phyloP scores from a whole-genome alignment of 2,113 vertebrate species.

The Coturnix japonica region DNA sequence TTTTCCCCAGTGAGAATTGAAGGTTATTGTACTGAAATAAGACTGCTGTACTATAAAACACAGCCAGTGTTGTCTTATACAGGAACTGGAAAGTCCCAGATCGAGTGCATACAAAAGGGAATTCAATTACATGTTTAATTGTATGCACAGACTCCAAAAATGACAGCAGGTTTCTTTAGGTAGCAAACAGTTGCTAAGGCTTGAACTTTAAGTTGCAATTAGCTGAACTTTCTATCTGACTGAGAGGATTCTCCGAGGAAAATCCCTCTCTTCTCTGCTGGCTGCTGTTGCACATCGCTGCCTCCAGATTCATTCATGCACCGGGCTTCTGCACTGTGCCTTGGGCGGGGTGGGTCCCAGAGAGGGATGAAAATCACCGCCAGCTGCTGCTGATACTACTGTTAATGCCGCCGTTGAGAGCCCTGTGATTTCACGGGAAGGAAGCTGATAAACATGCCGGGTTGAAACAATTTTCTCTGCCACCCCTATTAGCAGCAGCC shows the following conservation, averaged over 20 bases:
- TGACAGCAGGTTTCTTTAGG: neutral
- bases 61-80: neutral
- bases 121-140: conserved; percentile 21
- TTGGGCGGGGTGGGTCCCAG: conserved; percentile 25
- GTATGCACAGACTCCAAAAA: conserved; percentile 28
- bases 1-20: neutral
- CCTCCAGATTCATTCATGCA: neutral
- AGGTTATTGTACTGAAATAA: neutral
- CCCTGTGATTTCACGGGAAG: neutral
- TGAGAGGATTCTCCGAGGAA: conserved; percentile 50
- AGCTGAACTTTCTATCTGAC: conserved; percentile 56
- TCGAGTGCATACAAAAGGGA: neutral
- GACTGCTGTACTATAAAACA: neutral
- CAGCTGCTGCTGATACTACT: neutral
- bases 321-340: neutral
- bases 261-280: neutral
- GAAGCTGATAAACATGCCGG: neutral
- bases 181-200: conserved; percentile 40
- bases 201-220: conserved; percentile 42
- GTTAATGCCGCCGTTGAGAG: neutral
- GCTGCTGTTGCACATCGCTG: neutral
- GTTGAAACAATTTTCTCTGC: neutral
- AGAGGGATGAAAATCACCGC: conserved; percentile 28
- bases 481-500: neutral
- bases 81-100: conserved; percentile 60